Base-by-base conservation (phyloP, 2,113 vertebrate species). In the Eira barbara region DNA sequence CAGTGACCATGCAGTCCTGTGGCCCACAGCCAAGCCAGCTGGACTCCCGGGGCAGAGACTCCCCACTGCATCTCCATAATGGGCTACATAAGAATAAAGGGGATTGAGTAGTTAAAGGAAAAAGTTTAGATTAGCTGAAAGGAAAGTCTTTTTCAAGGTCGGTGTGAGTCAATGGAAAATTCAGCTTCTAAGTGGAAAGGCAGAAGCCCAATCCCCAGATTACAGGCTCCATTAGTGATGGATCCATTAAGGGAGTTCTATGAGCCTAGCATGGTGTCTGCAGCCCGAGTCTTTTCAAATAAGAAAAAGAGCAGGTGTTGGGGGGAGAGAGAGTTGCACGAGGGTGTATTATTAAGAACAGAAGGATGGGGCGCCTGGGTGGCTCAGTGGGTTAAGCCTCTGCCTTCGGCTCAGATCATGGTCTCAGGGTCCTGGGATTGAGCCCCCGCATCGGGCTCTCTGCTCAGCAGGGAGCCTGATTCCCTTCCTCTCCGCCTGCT, bases 51-150 rank as follows among this genome's bases (percentile, higher is more conserved):
- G 76, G 13, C 29, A 79, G 27, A 45, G 17, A 29, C 21, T 36
- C 2, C 21, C 61, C 71, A 27, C 6, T 47, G 52, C 18, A 12
- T 47, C 15, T 45, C 23, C 14, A 47, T 1, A 0, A 2, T 2
- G n/a, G 42, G 5, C 55, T 81, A n/a, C n/a, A 45, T 21, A 63
- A n/a, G 61, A 42, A 27, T n/a, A 23, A 39, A 93, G 42, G 36
- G 10, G 14, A 4, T 21, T 2, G 63, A 73, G 14, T 25, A 20
- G n/a, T 36, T 57, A 71, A 39, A 91, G 82, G 76, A 23, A n/a
- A 42, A 49, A 21, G 10, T 18, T n/a, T 31, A 23, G 9, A 25
- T 52, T n/a, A 73, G n/a, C 49, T 76, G 20, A 36, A 39, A 47
- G 47, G 78, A 34, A 42, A 59, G 59, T 69, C 69, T 79, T 84